A percentile compares a stretch with the other conserved stretches of the same genome.
Conservation (phyloP, 2,797 vertebrate species). For the Paramormyrops hopkinsi region DNA sequence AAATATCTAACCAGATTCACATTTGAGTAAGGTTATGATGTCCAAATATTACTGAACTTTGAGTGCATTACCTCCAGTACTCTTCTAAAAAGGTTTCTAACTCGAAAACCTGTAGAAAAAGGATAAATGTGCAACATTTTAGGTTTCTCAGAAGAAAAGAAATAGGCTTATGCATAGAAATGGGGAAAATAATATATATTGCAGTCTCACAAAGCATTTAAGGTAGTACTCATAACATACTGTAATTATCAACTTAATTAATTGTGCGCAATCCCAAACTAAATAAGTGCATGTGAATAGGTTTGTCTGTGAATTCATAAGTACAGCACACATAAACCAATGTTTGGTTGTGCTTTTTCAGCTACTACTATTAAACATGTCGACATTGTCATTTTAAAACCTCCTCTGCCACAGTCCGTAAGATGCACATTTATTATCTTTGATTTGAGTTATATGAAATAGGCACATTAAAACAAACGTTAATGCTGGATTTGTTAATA, state of each 20-base stretch:
- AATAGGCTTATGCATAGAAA: neutral
- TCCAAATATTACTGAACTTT: neutral
- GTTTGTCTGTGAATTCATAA: neutral
- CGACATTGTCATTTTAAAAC: neutral
- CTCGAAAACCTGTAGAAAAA: neutral
- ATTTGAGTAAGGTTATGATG: neutral
- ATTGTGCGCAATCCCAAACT: neutral
- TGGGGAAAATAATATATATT: neutral
- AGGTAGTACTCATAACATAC: neutral
- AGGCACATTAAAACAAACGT: neutral
- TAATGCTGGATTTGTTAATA: neutral
- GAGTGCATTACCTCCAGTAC: neutral
- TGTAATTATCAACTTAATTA: neutral
- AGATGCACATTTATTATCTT: neutral
- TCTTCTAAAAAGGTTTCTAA: neutral
- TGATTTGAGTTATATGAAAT: neutral
- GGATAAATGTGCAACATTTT: neutral
- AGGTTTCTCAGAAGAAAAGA: neutral
- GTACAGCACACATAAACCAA: neutral
- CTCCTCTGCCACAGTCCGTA: neutral
- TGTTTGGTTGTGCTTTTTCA: neutral
- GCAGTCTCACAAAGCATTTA: neutral
- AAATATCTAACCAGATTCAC: neutral
- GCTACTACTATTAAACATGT: neutral
- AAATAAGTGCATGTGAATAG: neutral